A percentile compares a stretch with the other conserved stretches of the same genome.
phyloP scores from a whole-genome alignment of 2,888 invertebrate species.

The Agrochola lychnidis region DNA sequence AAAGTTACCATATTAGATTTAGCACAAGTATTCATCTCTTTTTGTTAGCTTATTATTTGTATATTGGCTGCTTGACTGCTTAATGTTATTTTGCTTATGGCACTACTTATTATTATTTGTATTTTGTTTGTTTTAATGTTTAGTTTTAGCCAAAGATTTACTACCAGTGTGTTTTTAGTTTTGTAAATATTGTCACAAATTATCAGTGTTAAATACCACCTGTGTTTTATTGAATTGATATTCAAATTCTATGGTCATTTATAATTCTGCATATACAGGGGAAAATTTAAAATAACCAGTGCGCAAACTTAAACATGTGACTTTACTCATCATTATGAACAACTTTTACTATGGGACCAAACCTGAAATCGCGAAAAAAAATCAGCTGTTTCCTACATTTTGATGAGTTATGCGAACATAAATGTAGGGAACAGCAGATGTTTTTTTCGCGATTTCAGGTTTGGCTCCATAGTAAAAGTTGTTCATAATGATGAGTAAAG shows the following conservation, averaged over 20 bases:
- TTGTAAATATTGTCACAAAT: constrained; percentile 75
- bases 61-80: constrained; percentile 75
- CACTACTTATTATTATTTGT: constrained; percentile 60
- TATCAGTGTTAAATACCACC: constrained; percentile 85
- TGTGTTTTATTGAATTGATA: constrained; percentile 67
- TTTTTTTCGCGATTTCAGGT: too few relatives aligned
- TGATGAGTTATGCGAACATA: too few relatives aligned
- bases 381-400: too few relatives aligned
- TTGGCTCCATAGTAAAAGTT: too few relatives aligned
- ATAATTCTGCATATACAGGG: neutral
- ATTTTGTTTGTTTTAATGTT: constrained; percentile 59
- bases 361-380: too few relatives aligned
- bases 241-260: constrained; percentile 66
- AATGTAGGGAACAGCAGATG: too few relatives aligned
- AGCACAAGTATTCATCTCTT: constrained; percentile 70
- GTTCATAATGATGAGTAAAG: too few relatives aligned
- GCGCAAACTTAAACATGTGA: too few relatives aligned
- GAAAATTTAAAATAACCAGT: too few relatives aligned
- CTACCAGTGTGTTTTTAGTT: constrained; percentile 66
- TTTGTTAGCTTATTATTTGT: constrained; percentile 68
- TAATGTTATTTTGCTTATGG: constrained; percentile 64
- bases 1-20: constrained; percentile 73
- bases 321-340: too few relatives aligned
- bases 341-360: too few relatives aligned
- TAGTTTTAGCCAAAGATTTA: constrained; percentile 65